Evolutionary conservation across 1,140 invertebrate species (phyloP), one percentile per base, ranked within the genome.

Genomic region (Drosophila sechellia): DNA sequence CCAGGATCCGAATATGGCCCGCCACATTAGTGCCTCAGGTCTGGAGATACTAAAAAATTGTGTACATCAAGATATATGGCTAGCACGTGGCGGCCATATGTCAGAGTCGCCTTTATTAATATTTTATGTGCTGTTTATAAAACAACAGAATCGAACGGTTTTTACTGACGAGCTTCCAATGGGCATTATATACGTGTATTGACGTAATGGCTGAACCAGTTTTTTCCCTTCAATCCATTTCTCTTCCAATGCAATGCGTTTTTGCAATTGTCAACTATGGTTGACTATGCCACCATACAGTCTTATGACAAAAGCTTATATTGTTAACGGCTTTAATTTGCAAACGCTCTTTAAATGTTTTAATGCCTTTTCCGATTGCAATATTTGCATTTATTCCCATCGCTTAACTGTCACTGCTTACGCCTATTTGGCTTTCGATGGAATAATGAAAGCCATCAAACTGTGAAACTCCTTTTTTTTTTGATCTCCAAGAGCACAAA

Each of bases 11-110:
- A 71, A 76, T 74, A 70, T 61, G 50, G 53, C 73, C 60, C 31
- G 49, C 54, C 63, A 81, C 83, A 78, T 87, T 79, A 87, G 79
- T 72, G 79, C 39, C 31, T 40, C 50, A 43, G 58, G 60, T 42
- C 48, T 42, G 53, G 31, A 76, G 69, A 76, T 71, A 63, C 66
- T 77, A 66, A 84, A 85, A 79, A 80, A 65, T 25, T 34, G 52
- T 57, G 53, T 66, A 49, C 81, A 81, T 81, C 71, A 77, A 77
- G 73, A 66, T 65, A 66, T 65, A 81, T 73, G 58, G 68, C 20
- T 73, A 71, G 73, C 81, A 86, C 78, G 74, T 81, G 69, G 50
- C 75, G 25, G 59, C 59, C 81, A 81, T 86, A 81, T 86, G 78
- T 78, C 78, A 77, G 73, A 58, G 46, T 50, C 2, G 72, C 61